Percentiles rank a stretch among this genome's conserved stretches.
Evolutionary conservation across 1,140 invertebrate species (phyloP).

Genomic region (Eumeta japonica): DNA sequence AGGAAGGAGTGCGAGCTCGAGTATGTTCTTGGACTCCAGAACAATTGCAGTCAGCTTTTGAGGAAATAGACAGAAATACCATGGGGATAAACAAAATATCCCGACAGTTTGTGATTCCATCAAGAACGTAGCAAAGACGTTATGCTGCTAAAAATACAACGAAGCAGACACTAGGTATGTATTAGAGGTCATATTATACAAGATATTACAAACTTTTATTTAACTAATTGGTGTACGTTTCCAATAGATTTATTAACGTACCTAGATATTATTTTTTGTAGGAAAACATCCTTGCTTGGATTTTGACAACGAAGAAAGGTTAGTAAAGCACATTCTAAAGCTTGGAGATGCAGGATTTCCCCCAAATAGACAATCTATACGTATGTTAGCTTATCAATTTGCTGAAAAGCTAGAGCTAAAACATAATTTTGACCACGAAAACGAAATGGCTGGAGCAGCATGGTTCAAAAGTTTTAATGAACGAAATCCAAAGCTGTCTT

Average conservation of each 20-base stretch:
- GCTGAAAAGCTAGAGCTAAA: slow-evolving; percentile 19
- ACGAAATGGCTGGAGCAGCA: slow-evolving; percentile 14
- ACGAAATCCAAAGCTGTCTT: slow-evolving; percentile 18
- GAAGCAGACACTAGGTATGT: slow-evolving; percentile 1
- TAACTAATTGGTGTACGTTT: not conserved
- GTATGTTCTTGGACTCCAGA: slow-evolving; percentile 18
- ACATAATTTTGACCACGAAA: slow-evolving; percentile 20
- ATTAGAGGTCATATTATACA: not conserved
- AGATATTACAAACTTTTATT: not conserved
- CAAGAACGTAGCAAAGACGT: not conserved
- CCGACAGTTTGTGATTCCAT: slow-evolving; percentile 5
- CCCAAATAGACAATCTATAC: slow-evolving; percentile 9
- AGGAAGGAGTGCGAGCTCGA: slow-evolving; percentile 4
- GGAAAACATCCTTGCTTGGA: slow-evolving; percentile 6
- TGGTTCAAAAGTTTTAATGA: slow-evolving; percentile 22
- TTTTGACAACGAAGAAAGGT: slow-evolving; percentile 10
- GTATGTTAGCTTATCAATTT: slow-evolving; percentile 18
- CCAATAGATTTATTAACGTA: slow-evolving; percentile 1
- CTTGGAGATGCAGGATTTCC: slow-evolving; percentile 13
- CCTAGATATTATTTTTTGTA: not conserved
- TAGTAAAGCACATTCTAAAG: slow-evolving; percentile 14
- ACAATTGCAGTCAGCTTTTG: slow-evolving; percentile 7
- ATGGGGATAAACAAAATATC: slow-evolving; percentile 5
- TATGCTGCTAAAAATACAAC: slow-evolving; percentile 2
- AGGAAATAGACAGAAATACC: slow-evolving; percentile 3